phyloP scores from a whole-genome alignment of 2,113 vertebrate genomes.

The Apistogramma diplotaenia region DNA sequence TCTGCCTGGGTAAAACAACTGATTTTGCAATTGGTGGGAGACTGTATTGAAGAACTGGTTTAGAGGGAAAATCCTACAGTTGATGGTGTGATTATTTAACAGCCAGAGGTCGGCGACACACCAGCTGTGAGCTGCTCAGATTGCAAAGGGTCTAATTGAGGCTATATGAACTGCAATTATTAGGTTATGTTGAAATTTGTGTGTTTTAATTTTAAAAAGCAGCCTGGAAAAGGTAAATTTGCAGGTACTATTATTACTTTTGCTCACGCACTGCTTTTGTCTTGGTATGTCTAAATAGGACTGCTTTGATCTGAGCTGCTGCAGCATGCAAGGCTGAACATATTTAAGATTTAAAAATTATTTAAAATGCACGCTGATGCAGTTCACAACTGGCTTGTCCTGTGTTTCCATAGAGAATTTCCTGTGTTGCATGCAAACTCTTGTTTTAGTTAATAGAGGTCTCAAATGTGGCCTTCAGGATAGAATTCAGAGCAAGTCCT shows the following conservation, averaged over 20 bases:
- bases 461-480: slow-evolving; percentile 64
- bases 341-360: not conserved
- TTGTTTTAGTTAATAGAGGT: not conserved
- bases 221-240: no score
- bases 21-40: not conserved
- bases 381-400: not conserved
- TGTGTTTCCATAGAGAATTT: not conserved
- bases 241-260: no score
- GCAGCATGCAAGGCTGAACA: not conserved
- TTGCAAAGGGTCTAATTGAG: not conserved
- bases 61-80: not conserved
- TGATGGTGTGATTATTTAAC: no score
- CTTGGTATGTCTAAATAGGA: no score
- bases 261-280: no score
- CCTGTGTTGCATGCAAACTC: not conserved
- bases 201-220: not conserved
- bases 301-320: not conserved
- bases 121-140: not conserved
- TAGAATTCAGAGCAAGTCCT: slow-evolving; percentile 43
- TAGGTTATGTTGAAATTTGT: not conserved
- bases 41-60: not conserved
- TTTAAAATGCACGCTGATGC: not conserved
- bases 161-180: not conserved
- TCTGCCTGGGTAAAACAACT: no score
- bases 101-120: not conserved